A percentile compares a stretch with the other conserved stretches of the same genome.
These are phyloP conservation scores for Drosophila multiciliata DNA, from an alignment of 2,888 invertebrate species.

Conservation along the genomic window DNA sequence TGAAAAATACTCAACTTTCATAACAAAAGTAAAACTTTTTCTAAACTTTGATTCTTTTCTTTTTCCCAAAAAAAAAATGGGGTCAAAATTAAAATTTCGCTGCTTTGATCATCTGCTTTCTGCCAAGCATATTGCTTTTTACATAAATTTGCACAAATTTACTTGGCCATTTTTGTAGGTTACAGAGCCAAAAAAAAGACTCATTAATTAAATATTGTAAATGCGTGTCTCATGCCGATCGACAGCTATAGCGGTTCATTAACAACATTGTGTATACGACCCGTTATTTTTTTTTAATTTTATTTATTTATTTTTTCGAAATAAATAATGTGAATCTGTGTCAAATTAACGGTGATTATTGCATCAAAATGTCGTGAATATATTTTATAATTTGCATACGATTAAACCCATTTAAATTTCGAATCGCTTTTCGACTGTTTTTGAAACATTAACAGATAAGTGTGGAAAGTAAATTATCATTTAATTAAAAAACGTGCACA, in stretches of 20 bases:
- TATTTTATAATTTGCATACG: conserved; percentile 45
- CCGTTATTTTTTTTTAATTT: conserved; percentile 16
- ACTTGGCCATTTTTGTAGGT: neutral
- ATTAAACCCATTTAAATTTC: conserved; percentile 3
- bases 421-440: neutral
- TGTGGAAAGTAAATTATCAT: conserved; percentile 1
- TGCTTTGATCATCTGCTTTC: neutral
- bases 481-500: conserved; percentile 31
- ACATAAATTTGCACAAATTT: conserved; percentile 5
- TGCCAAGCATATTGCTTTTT: neutral
- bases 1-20: neutral
- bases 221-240: conserved; percentile 16
- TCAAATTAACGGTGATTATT: conserved; percentile 57
- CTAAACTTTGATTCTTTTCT: neutral
- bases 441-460: neutral
- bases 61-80: neutral
- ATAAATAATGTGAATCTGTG: conserved; percentile 51
- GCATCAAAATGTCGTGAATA: conserved; percentile 17
- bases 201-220: conserved; percentile 15
- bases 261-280: conserved; percentile 28
- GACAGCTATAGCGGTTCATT: conserved; percentile 33
- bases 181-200: neutral
- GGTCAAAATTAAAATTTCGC: neutral
- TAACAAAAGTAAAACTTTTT: neutral
- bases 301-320: neutral